Conservation (phyloP, 2,113 vertebrate species). For the Crypturellus undulatus region DNA sequence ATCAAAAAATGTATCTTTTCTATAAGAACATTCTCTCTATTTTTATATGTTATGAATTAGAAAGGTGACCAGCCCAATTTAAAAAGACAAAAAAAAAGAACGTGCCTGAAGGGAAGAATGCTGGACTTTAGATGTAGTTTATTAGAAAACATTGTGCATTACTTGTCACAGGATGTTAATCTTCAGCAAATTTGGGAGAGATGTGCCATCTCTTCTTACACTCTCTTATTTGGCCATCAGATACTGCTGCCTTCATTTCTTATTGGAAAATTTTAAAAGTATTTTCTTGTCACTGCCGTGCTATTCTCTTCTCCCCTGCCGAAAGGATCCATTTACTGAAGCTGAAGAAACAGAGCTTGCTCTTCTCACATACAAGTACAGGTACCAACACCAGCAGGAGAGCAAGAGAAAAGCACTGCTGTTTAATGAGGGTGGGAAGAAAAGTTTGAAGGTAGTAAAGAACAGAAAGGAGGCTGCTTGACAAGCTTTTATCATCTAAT, state of each 20-base stretch:
- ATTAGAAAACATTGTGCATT: neutral
- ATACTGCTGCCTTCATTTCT: neutral
- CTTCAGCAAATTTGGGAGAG: neutral
- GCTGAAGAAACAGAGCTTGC: constrained; percentile 14
- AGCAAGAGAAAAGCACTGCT: neutral
- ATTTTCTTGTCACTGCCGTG: neutral
- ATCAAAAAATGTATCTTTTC: neutral
- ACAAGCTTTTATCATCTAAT: neutral
- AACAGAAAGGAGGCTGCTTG: neutral
- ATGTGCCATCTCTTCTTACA: neutral
- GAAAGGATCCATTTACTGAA: constrained; percentile 35
- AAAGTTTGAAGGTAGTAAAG: neutral
- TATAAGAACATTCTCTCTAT: neutral
- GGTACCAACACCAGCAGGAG: constrained; percentile 6
- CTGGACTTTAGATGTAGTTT: neutral
- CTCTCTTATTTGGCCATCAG: neutral
- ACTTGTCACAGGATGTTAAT: neutral
- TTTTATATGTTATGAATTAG: constrained; percentile 11
- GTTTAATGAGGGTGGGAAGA: neutral
- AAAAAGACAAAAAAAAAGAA: neutral
- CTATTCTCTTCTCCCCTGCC: constrained; percentile 1
- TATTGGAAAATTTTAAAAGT: constrained; percentile 23
- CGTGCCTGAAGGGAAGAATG: neutral
- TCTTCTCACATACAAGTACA: neutral
- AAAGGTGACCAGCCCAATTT: constrained; percentile 24